Evolutionary conservation across 2,888 invertebrate species (phyloP), one percentile per base, ranked within the genome.

Genomic region (Drosophila rubida): DNA sequence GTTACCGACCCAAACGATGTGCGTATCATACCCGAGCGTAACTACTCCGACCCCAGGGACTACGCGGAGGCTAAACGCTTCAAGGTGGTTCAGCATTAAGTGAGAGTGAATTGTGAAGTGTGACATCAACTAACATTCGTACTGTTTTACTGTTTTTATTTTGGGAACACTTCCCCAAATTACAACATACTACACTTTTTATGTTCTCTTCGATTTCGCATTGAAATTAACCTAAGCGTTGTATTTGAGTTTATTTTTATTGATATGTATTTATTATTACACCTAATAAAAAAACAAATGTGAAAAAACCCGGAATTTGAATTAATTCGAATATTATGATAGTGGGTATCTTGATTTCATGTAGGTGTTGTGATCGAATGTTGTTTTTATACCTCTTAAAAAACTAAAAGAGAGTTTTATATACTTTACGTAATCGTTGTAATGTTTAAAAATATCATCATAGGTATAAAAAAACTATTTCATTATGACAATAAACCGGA

Each of bases 21-120:
- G 19, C 90, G 91, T 67, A 88, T 91, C 35, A 87, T 89, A 60
- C 90, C 89, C 4, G 92, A 92, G 50, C 77, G 92, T 4, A 92
- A 92, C 77, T 86, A 75, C 48, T 92, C 92, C 16, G 92, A 92
- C 89, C 87, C 84, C 9, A 82, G 92, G 23, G 91, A 92, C 32
- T 92, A 89, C 65, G 91, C 91, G 1, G 91, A 91, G 49, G 91
- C 91, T 2, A 78, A 64, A 30, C 84, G 91, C 53, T 91, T 91
- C 63, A 86, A 78, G 49, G 53, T 80, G 50, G 87, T 88, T 41
- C 80, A 88, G 30, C 85, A 82, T 16, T 78, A 45, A 76, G 42
- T 41, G 46, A 35, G 37, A 44, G 48, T 42, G 53, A 30, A 8
- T 30, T 57, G n/a, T 63, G 35, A 50, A 11, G 41, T 42, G 48